Base-by-base conservation (phyloP, 2,888 invertebrate species). In the Scelioninae gen. 2 region DNA sequence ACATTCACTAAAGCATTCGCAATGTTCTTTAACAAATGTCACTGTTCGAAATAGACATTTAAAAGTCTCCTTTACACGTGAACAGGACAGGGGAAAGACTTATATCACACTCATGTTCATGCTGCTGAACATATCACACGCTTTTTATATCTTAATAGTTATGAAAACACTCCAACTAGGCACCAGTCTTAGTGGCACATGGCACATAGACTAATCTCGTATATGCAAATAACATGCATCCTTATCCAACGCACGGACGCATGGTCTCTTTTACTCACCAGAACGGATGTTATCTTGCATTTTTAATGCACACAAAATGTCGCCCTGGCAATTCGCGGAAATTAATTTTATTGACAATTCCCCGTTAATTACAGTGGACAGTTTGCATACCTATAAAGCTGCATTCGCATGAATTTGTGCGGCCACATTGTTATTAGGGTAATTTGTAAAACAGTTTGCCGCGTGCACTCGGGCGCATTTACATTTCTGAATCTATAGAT, bases 401-500 rank as follows among this genome's bases (percentile, higher is more conserved):
- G n/a, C n/a, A n/a, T 46, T 46, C 13, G 18, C 10, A 22, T 1
- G 10, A 22, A 22, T 13, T 46, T 15, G 33, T 33, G 11, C 13
- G 16, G 11, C 13, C 13, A 55, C 13, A 39, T 50, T 58, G 45
- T 58, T 65, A 65, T 39, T 39, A 37, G 33, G 10, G 13, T 31
- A 48, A 65, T 50, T 58, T 58, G 58, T 35, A 22, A n/a, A n/a
- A n/a, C 58, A 50, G 11, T 67, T 58, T 41, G 13, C 35, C 19
- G 19, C 9, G 3, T 58, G 33, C 28, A 6, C 11, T 15, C 18
- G 10, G 13, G 13, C 22, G 35, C 35, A 53, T 63, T 70, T 70
- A 35, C 70, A 57, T 63, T 57, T 63, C 50, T 31, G 45, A 55
- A 61, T 70, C 41, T 70, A 39, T 53, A 63, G 48, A 57, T 57